A percentile compares a stretch with the other conserved stretches of the same genome.
phyloP scores from a whole-genome alignment of 2,113 vertebrate species.

The Phylloscopus trochiloides region DNA sequence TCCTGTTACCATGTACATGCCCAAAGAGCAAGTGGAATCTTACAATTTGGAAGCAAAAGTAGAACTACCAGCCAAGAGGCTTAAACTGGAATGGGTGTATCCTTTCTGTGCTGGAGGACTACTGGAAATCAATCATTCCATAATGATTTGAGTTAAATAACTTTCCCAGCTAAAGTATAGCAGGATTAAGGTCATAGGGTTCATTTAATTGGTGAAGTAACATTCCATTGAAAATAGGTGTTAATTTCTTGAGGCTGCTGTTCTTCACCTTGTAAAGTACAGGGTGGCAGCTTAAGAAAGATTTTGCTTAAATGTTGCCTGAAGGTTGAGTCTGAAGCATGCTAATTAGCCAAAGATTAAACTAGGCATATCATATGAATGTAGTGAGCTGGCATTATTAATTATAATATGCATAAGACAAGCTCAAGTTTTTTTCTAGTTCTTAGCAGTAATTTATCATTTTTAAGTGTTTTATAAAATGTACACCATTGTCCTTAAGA shows the following conservation, averaged over 20 bases:
- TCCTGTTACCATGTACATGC: conserved; percentile 97
- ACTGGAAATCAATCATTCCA: background rate
- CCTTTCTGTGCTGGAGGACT: conserved; percentile 72
- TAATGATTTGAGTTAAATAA: background rate
- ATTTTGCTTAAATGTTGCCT: conserved; percentile 33
- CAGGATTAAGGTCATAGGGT: background rate
- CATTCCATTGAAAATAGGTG: background rate
- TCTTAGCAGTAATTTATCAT: background rate
- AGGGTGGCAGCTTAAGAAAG: background rate
- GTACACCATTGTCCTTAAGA: background rate
- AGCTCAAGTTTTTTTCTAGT: background rate
- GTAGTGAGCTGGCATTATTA: conserved; percentile 38
- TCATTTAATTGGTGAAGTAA: background rate
- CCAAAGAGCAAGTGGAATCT: conserved; percentile 91
- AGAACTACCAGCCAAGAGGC: conserved; percentile 88
- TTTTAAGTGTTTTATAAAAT: background rate
- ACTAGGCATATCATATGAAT: background rate
- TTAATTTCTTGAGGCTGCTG: background rate
- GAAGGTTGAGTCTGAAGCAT: conserved; percentile 33
- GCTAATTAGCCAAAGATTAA: conserved; percentile 40
- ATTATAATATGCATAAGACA: background rate
- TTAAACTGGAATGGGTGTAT: conserved; percentile 99
- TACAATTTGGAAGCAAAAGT: conserved; percentile 92
- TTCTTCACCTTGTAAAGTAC: background rate
- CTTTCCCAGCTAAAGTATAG: background rate